Evolutionary conservation across 1,140 invertebrate species (phyloP).

Genomic region (Parapsyche elsis): DNA sequence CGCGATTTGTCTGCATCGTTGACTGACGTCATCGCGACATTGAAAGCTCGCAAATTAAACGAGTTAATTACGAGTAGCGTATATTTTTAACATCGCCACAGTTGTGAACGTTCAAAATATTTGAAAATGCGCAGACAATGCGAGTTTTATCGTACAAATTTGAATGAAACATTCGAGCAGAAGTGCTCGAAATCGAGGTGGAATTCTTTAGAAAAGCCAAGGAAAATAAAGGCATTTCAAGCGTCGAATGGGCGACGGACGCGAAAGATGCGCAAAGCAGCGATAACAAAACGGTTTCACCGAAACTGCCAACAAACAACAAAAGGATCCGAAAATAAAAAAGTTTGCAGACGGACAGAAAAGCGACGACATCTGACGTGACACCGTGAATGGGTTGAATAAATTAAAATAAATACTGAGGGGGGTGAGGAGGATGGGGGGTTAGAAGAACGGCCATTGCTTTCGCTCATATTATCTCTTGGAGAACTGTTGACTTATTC

Average conservation of each 20-base stretch:
- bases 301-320: conserved; percentile 19
- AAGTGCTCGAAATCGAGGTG: not conserved
- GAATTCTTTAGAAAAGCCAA: not conserved
- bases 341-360: conserved; percentile 25
- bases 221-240: conserved; percentile 1
- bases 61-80: too few species aligned
- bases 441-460: not conserved
- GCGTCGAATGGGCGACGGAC: not conserved
- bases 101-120: too few species aligned
- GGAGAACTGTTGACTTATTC: not conserved
- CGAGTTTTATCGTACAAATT: conserved; percentile 5
- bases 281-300: conserved; percentile 34
- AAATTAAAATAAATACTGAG: conserved; percentile 20
- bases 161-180: not conserved
- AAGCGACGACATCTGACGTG: conserved; percentile 33
- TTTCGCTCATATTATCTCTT: not conserved
- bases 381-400: conserved; percentile 38
- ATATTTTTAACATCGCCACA: too few species aligned
- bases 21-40: too few species aligned
- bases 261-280: not conserved
- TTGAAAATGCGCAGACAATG: not conserved
- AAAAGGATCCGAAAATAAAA: conserved; percentile 31
- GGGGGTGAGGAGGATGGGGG: not conserved
- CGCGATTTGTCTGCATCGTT: too few species aligned
- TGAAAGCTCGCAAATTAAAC: too few species aligned